Conservation (phyloP, 2,888 invertebrate genomes). For the Hirudinaria manillensis region DNA sequence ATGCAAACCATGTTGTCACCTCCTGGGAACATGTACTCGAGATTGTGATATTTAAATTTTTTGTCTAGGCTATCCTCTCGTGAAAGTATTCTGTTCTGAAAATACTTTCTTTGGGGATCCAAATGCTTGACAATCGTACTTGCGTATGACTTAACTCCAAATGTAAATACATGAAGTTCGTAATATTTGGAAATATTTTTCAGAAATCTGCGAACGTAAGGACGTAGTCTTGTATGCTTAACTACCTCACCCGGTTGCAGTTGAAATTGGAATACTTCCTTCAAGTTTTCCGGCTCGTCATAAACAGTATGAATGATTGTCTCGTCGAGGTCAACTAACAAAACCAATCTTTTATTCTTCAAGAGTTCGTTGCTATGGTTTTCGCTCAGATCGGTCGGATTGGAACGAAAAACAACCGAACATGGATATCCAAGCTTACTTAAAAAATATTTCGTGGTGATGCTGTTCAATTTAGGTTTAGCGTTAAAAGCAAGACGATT, state of each 20-base stretch:
- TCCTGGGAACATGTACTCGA: constrained; percentile 92
- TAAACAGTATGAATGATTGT: constrained; percentile 97
- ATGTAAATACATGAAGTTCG: constrained; percentile 96
- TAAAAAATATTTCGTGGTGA: too few species aligned
- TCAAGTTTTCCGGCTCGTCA: constrained; percentile 79
- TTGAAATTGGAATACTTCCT: constrained; percentile 63
- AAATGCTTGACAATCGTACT: constrained; percentile 81
- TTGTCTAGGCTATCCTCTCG: constrained; percentile 95
- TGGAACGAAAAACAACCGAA: too few species aligned
- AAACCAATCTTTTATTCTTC: constrained; percentile 76
- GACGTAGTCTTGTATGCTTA: constrained; percentile 82
- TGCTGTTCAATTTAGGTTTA: too few species aligned
- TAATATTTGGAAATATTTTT: constrained; percentile 69
- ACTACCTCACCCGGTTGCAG: too few species aligned
- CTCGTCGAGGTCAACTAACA: constrained; percentile 96
- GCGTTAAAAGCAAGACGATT: too few species aligned
- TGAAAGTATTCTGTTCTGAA: constrained; percentile 89
- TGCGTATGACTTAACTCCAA: constrained; percentile 92
- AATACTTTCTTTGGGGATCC: constrained; percentile 80
- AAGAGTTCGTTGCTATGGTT: constrained; percentile 69
- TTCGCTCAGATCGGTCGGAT: too few species aligned
- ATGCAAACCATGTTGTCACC: constrained; percentile 98
- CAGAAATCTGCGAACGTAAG: constrained; percentile 77
- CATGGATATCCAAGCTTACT: too few species aligned
- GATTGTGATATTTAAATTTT: constrained; percentile 89